Evolutionary conservation across 2,888 invertebrate species (phyloP).

Genomic region (Troides helena): DNA sequence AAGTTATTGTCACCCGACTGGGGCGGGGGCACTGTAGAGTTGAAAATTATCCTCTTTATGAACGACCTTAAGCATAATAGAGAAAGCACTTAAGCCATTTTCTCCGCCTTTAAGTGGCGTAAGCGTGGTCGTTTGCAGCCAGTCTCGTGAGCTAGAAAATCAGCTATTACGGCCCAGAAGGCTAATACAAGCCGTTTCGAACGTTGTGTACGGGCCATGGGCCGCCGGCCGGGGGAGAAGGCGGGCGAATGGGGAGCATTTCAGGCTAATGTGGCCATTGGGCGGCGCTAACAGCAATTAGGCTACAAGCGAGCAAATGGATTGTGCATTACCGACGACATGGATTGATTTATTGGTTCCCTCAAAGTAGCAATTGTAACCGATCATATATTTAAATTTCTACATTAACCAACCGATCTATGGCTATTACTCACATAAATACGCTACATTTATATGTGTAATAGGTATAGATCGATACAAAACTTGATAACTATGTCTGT

Average conservation of each 20-base stretch:
- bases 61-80: constrained; percentile 80
- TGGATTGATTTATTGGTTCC: constrained; percentile 73
- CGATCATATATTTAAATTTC: constrained; percentile 50
- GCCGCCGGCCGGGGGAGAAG: constrained; percentile 43
- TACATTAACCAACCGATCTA: constrained; percentile 52
- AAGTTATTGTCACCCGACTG: constrained; percentile 45
- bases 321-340: constrained; percentile 76
- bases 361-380: constrained; percentile 44
- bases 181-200: constrained; percentile 55
- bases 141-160: constrained; percentile 79
- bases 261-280: constrained; percentile 73
- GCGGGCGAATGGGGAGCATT: constrained; percentile 55
- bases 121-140: constrained; percentile 76
- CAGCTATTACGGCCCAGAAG: constrained; percentile 72
- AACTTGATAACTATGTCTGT: background rate
- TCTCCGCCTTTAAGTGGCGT: constrained; percentile 80
- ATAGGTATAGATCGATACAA: background rate
- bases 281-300: constrained; percentile 78
- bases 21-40: constrained; percentile 70
- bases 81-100: constrained; percentile 81
- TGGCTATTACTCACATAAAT: constrained; percentile 53
- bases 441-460: background rate
- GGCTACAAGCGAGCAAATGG: constrained; percentile 73
- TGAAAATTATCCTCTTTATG: constrained; percentile 81
- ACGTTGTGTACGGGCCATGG: constrained; percentile 44